Evolutionary conservation across 2,113 vertebrate genomes (phyloP), one percentile per base, ranked within the genome.

Genomic region (Pomatorhinus ruficollis): DNA sequence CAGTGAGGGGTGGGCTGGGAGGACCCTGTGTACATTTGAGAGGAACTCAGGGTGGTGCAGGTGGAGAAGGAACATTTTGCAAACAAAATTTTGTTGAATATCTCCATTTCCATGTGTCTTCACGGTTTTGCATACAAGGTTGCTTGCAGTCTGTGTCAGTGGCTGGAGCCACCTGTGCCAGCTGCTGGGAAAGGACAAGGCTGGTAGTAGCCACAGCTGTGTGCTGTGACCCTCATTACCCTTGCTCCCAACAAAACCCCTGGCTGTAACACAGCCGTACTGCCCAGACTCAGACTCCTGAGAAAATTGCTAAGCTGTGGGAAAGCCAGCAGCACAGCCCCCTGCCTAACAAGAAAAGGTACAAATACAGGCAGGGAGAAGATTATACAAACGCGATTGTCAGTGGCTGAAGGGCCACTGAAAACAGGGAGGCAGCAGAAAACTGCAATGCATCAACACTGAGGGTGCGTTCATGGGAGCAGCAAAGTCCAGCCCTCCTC

Each of bases 401-500:
- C 19, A 50, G 33, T 33, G 66, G 50, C 45, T 77, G 24, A 47
- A 78, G 91, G 31, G 37, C 45, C n/a, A n/a, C n/a, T n/a, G 39
- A 44, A 78, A 82, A 35, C 5, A 84, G 44, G 82, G 50, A 70
- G 21, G 42, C 0, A 0, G 31, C 24, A 56, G 57, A 49, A 79
- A 85, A 76, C 49, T 24, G 39, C 35, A 71, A 17, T 4, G 1
- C 1, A 1, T 54, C 74, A 49, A 15, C 9, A 3, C 5, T 4
- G 45, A 82, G 45, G 8, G 53, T 12, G 5, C 0, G 0, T 61
- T 53, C 2, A 2, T 4, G 47, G 28, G 39, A 82, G 37, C 44
- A 54, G 75, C 35, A 24, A 45, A 57, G 31, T 15, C 42, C 60
- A 78, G 0, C 15, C 11, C 19, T 20, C 23, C 16, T 68, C 15